These are phyloP conservation scores for Listrodromus nycthemerus DNA, from an alignment of 2,888 invertebrate genomes.

Conservation along the genomic window DNA sequence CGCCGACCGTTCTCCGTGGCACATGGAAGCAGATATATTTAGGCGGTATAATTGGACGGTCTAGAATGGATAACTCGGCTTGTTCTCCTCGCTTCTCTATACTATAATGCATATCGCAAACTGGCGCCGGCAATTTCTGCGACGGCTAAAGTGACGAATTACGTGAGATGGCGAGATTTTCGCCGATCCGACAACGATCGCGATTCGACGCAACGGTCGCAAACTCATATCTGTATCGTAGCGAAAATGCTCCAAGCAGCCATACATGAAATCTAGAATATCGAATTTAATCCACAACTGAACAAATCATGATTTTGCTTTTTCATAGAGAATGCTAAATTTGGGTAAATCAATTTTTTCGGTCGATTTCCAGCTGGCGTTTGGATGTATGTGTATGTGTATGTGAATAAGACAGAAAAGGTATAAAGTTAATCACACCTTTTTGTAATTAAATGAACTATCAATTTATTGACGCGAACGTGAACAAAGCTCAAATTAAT, in stretches of 20 bases:
- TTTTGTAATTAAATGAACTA: too few species aligned
- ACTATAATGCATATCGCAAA: conserved; percentile 40
- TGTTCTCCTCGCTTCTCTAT: conserved; percentile 43
- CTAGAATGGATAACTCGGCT: conserved; percentile 52
- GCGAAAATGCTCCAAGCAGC: not conserved
- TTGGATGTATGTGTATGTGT: too few species aligned
- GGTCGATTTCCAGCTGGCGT: too few species aligned
- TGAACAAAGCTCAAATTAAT: too few species aligned
- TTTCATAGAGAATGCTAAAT: too few species aligned
- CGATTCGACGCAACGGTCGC: too few species aligned
- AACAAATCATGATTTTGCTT: too few species aligned
- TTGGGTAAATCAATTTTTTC: too few species aligned
- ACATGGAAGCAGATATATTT: conserved; percentile 58
- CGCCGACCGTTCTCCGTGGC: conserved; percentile 55
- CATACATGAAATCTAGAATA: not conserved
- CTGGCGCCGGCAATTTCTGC: conserved; percentile 33
- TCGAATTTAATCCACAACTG: not conserved
- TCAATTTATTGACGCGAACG: too few species aligned
- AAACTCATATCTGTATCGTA: not conserved
- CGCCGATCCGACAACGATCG: not conserved
- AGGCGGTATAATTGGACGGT: conserved; percentile 56
- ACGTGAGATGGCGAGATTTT: not conserved
- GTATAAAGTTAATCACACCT: too few species aligned
- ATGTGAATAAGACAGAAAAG: too few species aligned
- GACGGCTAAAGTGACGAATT: conserved; percentile 7